Percentiles rank a stretch among this genome's conserved stretches.
Evolutionary conservation across 2,113 vertebrate genomes (phyloP).

Genomic region (Antechinus stuartii): DNA sequence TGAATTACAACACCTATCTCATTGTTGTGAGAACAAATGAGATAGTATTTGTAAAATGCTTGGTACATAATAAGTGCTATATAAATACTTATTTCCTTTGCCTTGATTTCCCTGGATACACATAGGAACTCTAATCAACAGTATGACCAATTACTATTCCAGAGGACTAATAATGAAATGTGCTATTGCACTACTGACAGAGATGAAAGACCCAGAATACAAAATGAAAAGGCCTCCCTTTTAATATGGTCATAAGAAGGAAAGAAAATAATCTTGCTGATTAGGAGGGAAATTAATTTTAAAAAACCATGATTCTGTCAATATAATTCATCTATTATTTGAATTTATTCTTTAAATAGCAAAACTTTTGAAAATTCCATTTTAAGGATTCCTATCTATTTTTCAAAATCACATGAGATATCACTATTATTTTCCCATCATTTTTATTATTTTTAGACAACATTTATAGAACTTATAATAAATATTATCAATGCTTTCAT

Average conservation of each 20-base stretch:
- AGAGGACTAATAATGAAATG: background rate
- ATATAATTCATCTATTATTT: background rate
- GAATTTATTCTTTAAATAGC: background rate
- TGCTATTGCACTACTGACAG: background rate
- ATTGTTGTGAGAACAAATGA: too few relatives aligned
- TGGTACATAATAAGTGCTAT: background rate
- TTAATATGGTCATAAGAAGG: background rate
- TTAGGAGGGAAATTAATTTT: background rate
- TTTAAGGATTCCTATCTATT: background rate
- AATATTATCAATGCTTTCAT: background rate
- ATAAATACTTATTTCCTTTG: background rate
- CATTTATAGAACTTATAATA: background rate
- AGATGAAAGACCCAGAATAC: background rate
- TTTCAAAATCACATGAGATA: background rate
- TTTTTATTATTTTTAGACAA: too few relatives aligned
- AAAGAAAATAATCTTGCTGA: background rate
- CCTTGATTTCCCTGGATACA: background rate
- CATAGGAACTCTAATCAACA: background rate
- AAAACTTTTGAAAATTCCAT: background rate
- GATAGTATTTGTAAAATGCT: background rate
- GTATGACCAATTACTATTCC: background rate
- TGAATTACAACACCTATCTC: background rate
- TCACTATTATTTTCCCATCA: background rate
- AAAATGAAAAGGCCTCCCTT: background rate
- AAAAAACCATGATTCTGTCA: background rate